A percentile compares a stretch with the other conserved stretches of the same genome.
These are phyloP conservation scores for Altica lythri DNA, from an alignment of 2,888 invertebrate species.

Conservation along the genomic window DNA sequence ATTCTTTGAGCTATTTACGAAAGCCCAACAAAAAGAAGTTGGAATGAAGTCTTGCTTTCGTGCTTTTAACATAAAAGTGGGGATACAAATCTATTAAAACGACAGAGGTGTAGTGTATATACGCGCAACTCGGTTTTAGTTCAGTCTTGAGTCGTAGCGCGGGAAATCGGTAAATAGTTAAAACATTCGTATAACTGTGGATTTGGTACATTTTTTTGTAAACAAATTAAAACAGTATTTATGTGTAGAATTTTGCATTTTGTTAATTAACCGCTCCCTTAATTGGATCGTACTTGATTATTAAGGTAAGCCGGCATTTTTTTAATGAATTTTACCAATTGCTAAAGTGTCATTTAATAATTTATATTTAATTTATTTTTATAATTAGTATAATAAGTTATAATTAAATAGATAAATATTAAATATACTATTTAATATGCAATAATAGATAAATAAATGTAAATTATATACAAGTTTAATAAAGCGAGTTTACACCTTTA, in stretches of 20 bases:
- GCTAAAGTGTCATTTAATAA: too few relatives aligned
- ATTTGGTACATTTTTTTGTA: too few relatives aligned
- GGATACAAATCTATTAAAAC: constrained; percentile 22
- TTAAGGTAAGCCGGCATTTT: constrained; percentile 2
- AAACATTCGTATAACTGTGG: neutral
- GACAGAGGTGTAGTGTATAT: neutral
- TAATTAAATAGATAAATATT: too few relatives aligned
- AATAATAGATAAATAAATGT: too few relatives aligned
- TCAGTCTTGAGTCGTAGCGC: constrained; percentile 15
- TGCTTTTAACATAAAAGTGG: constrained; percentile 10
- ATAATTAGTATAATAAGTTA: too few relatives aligned
- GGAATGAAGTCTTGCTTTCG: constrained; percentile 13
- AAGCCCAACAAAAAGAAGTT: constrained; percentile 10
- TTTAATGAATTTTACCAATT: too few relatives aligned
- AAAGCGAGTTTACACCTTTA: too few relatives aligned
- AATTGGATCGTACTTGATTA: constrained; percentile 1
- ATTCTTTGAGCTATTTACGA: neutral
- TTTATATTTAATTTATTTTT: too few relatives aligned
- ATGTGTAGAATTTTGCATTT: neutral
- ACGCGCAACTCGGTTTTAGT: constrained; percentile 27
- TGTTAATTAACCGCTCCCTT: neutral
- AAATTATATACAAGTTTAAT: too few relatives aligned
- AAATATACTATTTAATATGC: too few relatives aligned
- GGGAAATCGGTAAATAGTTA: constrained; percentile 7
- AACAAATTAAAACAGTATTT: constrained; percentile 1